Evolutionary conservation across 2,113 vertebrate species (phyloP).

Genomic region (Coptodon rendalli): DNA sequence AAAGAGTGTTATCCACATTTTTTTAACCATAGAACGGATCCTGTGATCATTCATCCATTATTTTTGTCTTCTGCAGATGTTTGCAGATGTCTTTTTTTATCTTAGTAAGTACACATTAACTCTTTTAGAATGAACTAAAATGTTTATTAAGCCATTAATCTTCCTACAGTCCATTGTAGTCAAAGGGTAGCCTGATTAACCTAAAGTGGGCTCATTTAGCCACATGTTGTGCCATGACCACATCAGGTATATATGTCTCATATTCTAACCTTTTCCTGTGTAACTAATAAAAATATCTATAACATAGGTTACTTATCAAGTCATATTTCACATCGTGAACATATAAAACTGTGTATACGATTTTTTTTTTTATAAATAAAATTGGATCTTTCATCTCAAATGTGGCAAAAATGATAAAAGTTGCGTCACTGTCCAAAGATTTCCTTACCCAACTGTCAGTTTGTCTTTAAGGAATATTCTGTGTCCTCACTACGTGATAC

Average conservation of each 20-base stretch:
- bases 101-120: neutral
- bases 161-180: neutral
- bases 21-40: fast-evolving
- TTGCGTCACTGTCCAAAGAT: neutral
- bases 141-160: neutral
- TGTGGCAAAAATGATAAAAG: neutral
- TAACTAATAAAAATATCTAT: neutral
- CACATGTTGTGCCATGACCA: neutral
- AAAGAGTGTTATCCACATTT: neutral
- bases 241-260: neutral
- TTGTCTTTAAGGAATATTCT: neutral
- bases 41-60: neutral
- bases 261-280: neutral
- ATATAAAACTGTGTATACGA: neutral
- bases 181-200: neutral
- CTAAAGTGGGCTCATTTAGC: neutral
- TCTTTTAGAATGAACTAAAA: neutral
- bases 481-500: neutral
- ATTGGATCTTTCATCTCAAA: neutral
- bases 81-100: neutral
- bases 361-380: neutral
- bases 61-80: neutral
- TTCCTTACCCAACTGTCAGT: neutral
- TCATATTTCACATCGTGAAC: neutral
- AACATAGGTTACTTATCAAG: neutral